Evolutionary conservation across 23 tunicate genomes (phyloP).

Genomic region (Aplidium turbinatum): DNA sequence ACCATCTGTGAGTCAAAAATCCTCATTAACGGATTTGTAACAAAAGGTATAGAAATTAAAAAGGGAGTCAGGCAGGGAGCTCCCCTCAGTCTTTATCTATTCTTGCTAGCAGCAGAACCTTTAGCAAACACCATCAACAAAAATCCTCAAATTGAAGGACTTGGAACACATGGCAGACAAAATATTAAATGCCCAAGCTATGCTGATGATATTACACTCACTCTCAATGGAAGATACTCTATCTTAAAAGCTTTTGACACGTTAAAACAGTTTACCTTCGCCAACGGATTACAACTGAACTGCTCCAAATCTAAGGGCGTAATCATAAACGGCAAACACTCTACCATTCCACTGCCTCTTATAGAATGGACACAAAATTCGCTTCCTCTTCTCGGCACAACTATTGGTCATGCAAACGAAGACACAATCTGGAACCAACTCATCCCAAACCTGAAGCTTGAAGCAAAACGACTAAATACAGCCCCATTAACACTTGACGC

Average conservation of each 20-base stretch:
- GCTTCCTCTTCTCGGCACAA: no score
- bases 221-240: not conserved
- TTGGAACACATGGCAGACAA: not conserved
- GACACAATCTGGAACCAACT: no score
- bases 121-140: not conserved
- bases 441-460: no score
- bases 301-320: no score
- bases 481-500: no score
- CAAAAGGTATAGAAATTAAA: not conserved
- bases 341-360: no score
- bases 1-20: not conserved
- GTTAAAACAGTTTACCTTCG: no score
- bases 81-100: slow-evolving; percentile 9
- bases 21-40: slow-evolving; percentile 7
- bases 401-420: no score
- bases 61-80: slow-evolving; percentile 18
- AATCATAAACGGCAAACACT: no score
- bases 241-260: slow-evolving; percentile 2
- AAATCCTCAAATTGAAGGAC: not conserved
- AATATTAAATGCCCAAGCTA: slow-evolving; percentile 21
- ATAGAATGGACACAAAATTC: no score
- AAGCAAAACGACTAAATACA: no score
- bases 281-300: no score
- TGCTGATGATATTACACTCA: slow-evolving; percentile 32
- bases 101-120: slow-evolving; percentile 1